Conservation (phyloP, 2,888 invertebrate species). For the Caenorhabditis japonica region DNA sequence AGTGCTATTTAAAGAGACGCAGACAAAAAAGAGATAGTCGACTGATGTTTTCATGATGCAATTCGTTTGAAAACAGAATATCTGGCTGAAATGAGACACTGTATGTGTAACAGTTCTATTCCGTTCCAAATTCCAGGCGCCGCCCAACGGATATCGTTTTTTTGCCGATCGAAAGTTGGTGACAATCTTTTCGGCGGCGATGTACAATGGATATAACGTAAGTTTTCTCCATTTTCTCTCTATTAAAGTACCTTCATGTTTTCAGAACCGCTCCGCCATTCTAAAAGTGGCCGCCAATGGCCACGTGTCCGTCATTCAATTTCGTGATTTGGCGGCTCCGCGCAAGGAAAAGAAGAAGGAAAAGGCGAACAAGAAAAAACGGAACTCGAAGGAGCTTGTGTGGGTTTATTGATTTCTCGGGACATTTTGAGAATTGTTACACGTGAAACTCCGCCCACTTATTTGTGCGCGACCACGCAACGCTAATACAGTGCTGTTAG, state of each 20-base stretch:
- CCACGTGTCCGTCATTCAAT: constrained; percentile 10
- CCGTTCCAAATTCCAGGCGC: constrained; percentile 1
- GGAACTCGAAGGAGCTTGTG: constrained; percentile 13
- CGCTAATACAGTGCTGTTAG: too few relatives aligned
- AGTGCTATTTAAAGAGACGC: too few relatives aligned
- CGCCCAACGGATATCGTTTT: constrained; percentile 21
- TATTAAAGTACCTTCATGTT: background rate
- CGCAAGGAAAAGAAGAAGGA: background rate
- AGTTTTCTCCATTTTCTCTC: background rate
- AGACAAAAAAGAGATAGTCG: too few relatives aligned
- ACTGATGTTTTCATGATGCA: too few relatives aligned
- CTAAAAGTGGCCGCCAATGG: constrained; percentile 9
- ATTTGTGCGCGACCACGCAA: too few relatives aligned
- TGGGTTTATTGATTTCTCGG: constrained; percentile 4
- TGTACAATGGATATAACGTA: constrained; percentile 6
- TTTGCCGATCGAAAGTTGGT: constrained; percentile 14
- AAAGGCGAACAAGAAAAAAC: background rate
- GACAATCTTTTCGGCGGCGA: constrained; percentile 22
- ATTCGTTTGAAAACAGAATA: too few relatives aligned
- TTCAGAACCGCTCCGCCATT: constrained; percentile 21
- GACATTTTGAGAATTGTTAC: background rate
- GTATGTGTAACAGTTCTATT: background rate
- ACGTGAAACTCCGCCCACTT: too few relatives aligned
- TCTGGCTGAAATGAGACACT: too few relatives aligned
- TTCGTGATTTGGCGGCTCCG: too few relatives aligned